Base-by-base conservation (phyloP, 2,888 invertebrate species). In the Palloptera scutellata region DNA sequence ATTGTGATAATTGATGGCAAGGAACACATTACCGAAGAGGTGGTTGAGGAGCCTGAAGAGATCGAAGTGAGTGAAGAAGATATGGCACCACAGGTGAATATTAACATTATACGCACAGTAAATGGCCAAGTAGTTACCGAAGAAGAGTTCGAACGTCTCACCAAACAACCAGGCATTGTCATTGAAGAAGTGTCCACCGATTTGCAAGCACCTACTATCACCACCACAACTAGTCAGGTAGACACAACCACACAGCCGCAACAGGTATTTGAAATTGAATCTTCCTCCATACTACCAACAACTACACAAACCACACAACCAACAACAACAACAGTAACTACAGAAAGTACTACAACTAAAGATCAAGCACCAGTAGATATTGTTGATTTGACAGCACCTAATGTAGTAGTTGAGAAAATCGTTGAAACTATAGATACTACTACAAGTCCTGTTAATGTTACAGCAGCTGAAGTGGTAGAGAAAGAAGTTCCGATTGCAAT, bases 1-100 rank as follows among this genome's bases (percentile, higher is more conserved):
- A 88, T 92, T 2, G 91, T 91, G 0, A 90, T 94, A 6, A 89
- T 94, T 67, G 91, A 95, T 80, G 95, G 95, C 0, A 92, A 93
- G 84, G 95, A 95, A 85, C 91, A 91, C 70, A 88, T 93, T 0
- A 91, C 91, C 9, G 95, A 95, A 83, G 94, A 95, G 85, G 85
- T 94, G 0, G 87, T 94, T 54, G 95, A 95, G 78, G 94, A 94
- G 82, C 95, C 95, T 0, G 94, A 93, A 83, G 84, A 84, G 72
- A 72, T 84, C 20, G 84, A 85, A 71, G 73, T 85, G 2, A 81
- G 77, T 15, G 82, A 82, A 69, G 83, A 81, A 71, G 79, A 83
- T 64, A 66, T 79, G 0, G 74, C 80, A 17, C 82, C 84, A 3
- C 79, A 82, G 59, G 76, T 84, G 6, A 79, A 80, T 70, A 77